A percentile compares a stretch with the other conserved stretches of the same genome.
Conservation (phyloP, 2,113 vertebrate species). For the Syngnathus scovelli region DNA sequence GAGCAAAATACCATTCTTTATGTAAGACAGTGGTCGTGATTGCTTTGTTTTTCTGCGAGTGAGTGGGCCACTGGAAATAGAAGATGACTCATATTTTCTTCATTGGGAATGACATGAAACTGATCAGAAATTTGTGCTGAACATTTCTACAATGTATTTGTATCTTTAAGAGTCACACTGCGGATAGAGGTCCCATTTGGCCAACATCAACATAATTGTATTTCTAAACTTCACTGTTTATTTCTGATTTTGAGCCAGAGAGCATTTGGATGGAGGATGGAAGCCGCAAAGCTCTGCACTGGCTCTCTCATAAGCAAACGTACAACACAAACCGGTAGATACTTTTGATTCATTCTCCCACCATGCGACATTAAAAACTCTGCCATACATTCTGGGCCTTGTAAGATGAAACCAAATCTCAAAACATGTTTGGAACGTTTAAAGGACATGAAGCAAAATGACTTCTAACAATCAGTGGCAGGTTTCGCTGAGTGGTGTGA, state of each 20-base stretch:
- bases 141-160: background rate
- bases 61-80: constrained; percentile 6
- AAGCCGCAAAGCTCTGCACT: constrained; percentile 29
- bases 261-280: constrained; percentile 46
- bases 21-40: constrained; percentile 40
- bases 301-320: constrained; percentile 52
- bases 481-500: background rate
- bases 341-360: constrained; percentile 36
- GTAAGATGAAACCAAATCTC: constrained; percentile 39
- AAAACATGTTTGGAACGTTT: too few species aligned
- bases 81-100: constrained; percentile 9
- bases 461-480: too few species aligned
- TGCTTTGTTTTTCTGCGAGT: constrained; percentile 11
- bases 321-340: constrained; percentile 29
- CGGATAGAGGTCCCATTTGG: background rate
- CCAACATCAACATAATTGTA: background rate
- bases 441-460: too few species aligned
- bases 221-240: background rate
- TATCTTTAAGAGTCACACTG: background rate
- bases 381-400: constrained; percentile 8
- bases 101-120: background rate
- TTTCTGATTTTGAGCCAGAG: constrained; percentile 3
- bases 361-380: constrained; percentile 31
- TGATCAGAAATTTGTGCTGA: background rate
- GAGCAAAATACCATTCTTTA: constrained; percentile 39